Conservation (phyloP, 1,140 invertebrate genomes). For the Saxidomus purpurata region DNA sequence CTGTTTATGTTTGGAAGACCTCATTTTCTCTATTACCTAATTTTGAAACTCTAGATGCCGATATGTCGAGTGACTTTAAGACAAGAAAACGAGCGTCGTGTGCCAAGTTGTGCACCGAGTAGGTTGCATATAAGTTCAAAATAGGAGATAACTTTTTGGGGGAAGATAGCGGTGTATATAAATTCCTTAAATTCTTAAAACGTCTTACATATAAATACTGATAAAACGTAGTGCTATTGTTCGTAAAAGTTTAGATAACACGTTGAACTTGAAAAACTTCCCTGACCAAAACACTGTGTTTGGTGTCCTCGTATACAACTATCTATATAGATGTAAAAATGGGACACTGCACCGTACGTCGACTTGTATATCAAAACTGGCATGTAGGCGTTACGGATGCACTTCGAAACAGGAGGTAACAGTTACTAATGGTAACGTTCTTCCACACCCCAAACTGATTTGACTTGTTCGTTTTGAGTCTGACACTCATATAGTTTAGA, state of each 20-base stretch:
- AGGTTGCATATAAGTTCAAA: too few relatives aligned
- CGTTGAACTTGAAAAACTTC: background rate
- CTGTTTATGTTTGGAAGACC: constrained; percentile 50
- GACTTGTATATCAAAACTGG: too few relatives aligned
- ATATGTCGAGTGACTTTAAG: background rate
- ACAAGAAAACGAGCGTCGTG: background rate
- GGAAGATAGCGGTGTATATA: background rate
- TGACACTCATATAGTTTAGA: too few relatives aligned
- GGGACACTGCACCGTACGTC: too few relatives aligned
- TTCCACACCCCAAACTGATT: too few relatives aligned
- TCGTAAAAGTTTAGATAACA: background rate
- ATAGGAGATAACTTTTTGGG: background rate
- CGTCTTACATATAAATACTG: background rate
- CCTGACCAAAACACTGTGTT: background rate
- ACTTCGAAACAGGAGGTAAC: too few relatives aligned
- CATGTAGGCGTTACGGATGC: too few relatives aligned
- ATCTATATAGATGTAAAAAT: too few relatives aligned
- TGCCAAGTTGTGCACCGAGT: too few relatives aligned
- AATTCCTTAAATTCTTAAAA: constrained; percentile 20
- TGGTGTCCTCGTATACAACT: too few relatives aligned
- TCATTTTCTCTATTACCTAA: constrained; percentile 48
- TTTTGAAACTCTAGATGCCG: background rate
- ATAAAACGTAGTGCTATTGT: background rate
- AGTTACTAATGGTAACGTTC: too few relatives aligned
- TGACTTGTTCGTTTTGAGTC: too few relatives aligned